A percentile compares a stretch with the other conserved stretches of the same genome.
Evolutionary conservation across 2,888 invertebrate species (phyloP).

Genomic region (Spisula subtruncata): DNA sequence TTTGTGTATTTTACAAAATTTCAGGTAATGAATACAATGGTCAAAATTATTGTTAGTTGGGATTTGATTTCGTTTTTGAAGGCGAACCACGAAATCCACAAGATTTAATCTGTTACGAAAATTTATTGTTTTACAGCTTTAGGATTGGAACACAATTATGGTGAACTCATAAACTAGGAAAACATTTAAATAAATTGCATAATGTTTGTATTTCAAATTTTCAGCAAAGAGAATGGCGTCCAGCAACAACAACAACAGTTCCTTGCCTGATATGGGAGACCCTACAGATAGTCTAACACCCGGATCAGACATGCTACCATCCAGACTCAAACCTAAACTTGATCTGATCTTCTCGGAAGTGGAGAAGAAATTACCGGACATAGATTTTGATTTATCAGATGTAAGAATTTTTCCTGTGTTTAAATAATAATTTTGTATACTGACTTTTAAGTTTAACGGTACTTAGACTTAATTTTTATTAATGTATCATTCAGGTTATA

Average conservation of each 20-base stretch:
- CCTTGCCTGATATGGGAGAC: constrained; percentile 18
- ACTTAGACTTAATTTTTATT: too few relatives aligned
- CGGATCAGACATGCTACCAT: constrained; percentile 51
- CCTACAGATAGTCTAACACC: constrained; percentile 30
- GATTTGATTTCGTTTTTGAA: too few relatives aligned
- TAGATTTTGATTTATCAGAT: constrained; percentile 86
- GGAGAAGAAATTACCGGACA: constrained; percentile 84
- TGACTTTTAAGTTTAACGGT: too few relatives aligned
- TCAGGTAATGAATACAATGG: too few relatives aligned
- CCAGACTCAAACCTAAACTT: constrained; percentile 83
- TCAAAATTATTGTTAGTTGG: too few relatives aligned
- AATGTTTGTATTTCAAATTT: neutral
- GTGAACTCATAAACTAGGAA: too few relatives aligned
- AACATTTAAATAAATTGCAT: neutral
- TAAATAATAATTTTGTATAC: neutral
- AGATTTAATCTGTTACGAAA: too few relatives aligned
- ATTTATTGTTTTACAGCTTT: too few relatives aligned
- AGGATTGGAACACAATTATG: too few relatives aligned
- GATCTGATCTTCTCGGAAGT: constrained; percentile 86
- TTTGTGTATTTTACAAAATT: too few relatives aligned
- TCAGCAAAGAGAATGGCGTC: constrained; percentile 42
- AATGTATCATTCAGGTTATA: too few relatives aligned
- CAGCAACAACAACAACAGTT: constrained; percentile 41
- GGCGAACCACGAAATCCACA: too few relatives aligned
- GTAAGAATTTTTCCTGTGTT: constrained; percentile 74